A percentile compares a stretch with the other conserved stretches of the same genome.
phyloP scores from a whole-genome alignment of 2,888 invertebrate species.

The Macrosoma leucophasiata region DNA sequence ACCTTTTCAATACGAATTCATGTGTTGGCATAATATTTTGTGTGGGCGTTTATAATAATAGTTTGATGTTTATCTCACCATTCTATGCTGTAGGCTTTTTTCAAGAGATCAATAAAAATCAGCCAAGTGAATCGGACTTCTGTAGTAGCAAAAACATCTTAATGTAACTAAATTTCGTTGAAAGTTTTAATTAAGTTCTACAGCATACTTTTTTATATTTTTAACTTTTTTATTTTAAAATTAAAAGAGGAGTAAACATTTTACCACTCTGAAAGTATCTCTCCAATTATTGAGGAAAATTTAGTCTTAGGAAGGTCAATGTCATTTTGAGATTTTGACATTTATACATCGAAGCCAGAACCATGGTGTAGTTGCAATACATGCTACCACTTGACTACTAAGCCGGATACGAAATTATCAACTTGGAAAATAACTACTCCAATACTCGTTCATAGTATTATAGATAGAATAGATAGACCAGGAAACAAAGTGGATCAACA shows the following conservation, averaged over 20 bases:
- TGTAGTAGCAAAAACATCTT: not conserved
- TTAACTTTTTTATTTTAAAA: not conserved
- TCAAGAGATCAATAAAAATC: not conserved
- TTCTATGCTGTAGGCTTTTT: not conserved
- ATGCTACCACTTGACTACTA: no score
- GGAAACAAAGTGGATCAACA: not conserved
- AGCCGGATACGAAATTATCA: no score
- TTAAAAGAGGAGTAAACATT: not conserved
- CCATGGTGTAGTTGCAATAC: no score
- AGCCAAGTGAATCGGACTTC: no score
- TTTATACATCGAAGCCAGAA: not conserved
- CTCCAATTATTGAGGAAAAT: no score
- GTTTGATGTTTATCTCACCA: not conserved
- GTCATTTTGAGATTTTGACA: not conserved
- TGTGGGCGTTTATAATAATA: slow-evolving; percentile 1
- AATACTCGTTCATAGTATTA: no score
- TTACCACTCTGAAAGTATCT: no score
- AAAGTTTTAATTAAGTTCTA: not conserved
- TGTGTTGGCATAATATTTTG: slow-evolving; percentile 3
- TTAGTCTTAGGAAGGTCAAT: no score
- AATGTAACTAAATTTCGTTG: not conserved
- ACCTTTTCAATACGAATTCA: not conserved
- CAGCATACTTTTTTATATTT: not conserved
- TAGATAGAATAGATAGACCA: not conserved
- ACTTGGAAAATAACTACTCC: no score